Evolutionary conservation across 2,113 vertebrate species (phyloP), one percentile per base, ranked within the genome.

Genomic region (Xiphorhynchus elegans): DNA sequence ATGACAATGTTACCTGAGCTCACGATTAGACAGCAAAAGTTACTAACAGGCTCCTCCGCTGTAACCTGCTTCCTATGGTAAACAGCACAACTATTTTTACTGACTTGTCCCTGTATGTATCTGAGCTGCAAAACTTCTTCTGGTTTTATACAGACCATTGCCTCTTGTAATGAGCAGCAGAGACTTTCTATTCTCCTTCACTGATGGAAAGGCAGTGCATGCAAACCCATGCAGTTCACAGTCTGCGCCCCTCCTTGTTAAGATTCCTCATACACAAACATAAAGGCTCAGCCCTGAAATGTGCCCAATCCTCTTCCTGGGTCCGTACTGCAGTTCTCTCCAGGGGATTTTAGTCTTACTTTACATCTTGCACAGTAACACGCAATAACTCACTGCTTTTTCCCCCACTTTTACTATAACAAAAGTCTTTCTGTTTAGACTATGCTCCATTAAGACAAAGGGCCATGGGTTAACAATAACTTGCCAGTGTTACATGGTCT

Each of bases 1-100:
- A 91, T 49, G 80, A 90, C 72, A 42, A 20, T 21, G 68, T 98
- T 98, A 98, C 98, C 98, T 98, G 98, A 97, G 96, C 96, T 93
- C 90, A 96, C 18, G 21, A 77, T 79, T 95, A 96, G 42, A 97
- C 96, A 96, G 96, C 97, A 67, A 95, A 97, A 97, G 97, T 95
- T 97, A 98, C 96, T 98, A 98, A 89, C 63, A 95, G 76, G 72
- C 90, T 96, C 95, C 97, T 98, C 97, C 76, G 70, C 94, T 94
- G 86, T 93, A 96, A 98, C 93, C 82, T 50, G 63, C 97, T 97
- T 76, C 97, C 97, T 94, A 97, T 19, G 46, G 98, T 88, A 98
- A 98, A 98, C 95, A 98, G 97, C 85, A 98, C 96, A 98, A 90
- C 97, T 91, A 95, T 74, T 97, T 97, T 97, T 96, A 98, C 95